These are phyloP conservation scores for Scrobipalpa costella DNA, from an alignment of 2,888 invertebrate genomes.

Conservation along the genomic window DNA sequence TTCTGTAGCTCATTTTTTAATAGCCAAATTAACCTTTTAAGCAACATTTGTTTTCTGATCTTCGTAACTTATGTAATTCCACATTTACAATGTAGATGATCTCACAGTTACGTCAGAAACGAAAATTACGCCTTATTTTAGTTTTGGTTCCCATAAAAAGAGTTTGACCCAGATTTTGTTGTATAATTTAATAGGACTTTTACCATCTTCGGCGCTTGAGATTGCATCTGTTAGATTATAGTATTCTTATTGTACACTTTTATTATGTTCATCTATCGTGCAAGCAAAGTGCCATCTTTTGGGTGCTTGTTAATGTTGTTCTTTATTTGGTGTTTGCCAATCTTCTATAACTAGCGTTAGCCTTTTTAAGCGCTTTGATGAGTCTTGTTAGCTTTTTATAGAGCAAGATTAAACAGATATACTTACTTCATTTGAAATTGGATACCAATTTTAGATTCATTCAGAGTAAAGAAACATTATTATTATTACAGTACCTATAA, in stretches of 20 bases:
- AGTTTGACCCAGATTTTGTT: slow-evolving; percentile 21
- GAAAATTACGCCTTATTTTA: slow-evolving; percentile 24
- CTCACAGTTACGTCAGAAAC: slow-evolving; percentile 25
- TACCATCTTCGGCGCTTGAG: slow-evolving; percentile 13
- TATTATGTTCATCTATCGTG: slow-evolving; percentile 1
- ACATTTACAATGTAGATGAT: slow-evolving; percentile 25
- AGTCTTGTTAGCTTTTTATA: background rate
- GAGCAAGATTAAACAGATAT: background rate
- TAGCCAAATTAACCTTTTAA: slow-evolving; percentile 28
- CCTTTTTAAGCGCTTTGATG: background rate
- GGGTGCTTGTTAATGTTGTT: background rate
- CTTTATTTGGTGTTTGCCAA: slow-evolving; percentile 1
- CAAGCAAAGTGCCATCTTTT: background rate
- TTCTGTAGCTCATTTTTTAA: slow-evolving; percentile 18
- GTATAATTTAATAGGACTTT: slow-evolving; percentile 15
- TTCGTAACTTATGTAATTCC: slow-evolving; percentile 26
- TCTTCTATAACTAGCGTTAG: background rate
- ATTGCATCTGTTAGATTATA: slow-evolving; percentile 9
- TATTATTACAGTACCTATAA: too few species aligned
- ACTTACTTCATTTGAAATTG: background rate
- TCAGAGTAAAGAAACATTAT: too few species aligned
- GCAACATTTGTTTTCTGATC: slow-evolving; percentile 24
- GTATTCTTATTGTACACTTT: slow-evolving; percentile 5
- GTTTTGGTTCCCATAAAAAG: slow-evolving; percentile 27
- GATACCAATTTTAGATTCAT: background rate